Conservation (phyloP, 1,140 invertebrate species). For the Atta colombica region DNA sequence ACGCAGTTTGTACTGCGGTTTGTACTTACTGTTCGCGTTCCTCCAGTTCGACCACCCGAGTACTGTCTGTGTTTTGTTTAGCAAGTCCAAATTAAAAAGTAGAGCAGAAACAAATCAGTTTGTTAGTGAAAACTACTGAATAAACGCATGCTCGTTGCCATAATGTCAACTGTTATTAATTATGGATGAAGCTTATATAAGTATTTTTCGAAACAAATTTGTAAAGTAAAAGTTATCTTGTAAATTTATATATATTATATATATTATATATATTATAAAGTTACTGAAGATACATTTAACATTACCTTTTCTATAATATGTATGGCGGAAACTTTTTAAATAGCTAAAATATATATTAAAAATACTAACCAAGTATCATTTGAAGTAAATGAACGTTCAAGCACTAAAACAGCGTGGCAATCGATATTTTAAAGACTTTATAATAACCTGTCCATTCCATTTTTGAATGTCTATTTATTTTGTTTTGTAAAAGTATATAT, state of each 20-base stretch:
- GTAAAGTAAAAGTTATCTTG: background rate
- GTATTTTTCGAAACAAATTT: background rate
- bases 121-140: slow-evolving; percentile 82
- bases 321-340: background rate
- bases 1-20: slow-evolving; percentile 70
- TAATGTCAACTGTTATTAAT: slow-evolving; percentile 69
- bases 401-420: background rate
- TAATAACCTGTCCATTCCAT: background rate
- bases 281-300: background rate
- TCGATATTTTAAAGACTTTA: background rate
- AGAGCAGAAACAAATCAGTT: slow-evolving; percentile 86
- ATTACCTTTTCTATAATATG: background rate
- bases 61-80: slow-evolving; percentile 90
- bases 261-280: background rate
- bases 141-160: slow-evolving; percentile 56
- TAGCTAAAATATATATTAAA: background rate
- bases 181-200: background rate
- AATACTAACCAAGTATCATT: background rate
- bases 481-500: slow-evolving; percentile 1
- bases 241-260: background rate
- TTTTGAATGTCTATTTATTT: background rate
- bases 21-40: slow-evolving; percentile 94
- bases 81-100: slow-evolving; percentile 86
- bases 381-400: background rate
- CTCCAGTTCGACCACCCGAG: slow-evolving; percentile 91